A percentile compares a stretch with the other conserved stretches of the same genome.
Evolutionary conservation across 2,888 invertebrate genomes (phyloP).

Genomic region (Thymelicus lineola): DNA sequence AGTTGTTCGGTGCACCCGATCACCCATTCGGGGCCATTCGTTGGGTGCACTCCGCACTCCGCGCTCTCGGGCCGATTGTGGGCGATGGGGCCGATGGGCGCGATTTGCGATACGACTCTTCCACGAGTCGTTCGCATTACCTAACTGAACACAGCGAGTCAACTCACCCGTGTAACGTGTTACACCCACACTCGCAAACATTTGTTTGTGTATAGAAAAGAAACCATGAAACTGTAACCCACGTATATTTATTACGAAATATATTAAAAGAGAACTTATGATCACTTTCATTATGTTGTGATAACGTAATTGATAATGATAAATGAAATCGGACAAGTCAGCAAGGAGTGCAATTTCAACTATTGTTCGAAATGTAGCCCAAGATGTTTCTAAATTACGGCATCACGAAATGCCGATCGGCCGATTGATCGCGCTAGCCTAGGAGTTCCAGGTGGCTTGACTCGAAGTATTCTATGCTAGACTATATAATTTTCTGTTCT

Average conservation of each 20-base stretch:
- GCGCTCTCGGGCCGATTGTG: not conserved
- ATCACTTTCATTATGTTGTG: no score
- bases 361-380: constrained; percentile 58
- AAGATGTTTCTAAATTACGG: constrained; percentile 59
- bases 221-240: no score
- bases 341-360: constrained; percentile 50
- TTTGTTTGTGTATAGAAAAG: no score
- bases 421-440: constrained; percentile 26
- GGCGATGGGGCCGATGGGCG: constrained; percentile 20
- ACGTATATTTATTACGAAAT: no score
- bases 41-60: constrained; percentile 45
- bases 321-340: no score
- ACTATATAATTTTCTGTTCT: no score
- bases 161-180: no score
- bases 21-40: constrained; percentile 41
- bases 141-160: constrained; percentile 1
- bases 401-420: constrained; percentile 54
- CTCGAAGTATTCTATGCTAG: no score
- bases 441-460: not conserved
- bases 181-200: no score
- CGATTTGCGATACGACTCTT: constrained; percentile 31
- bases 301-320: no score
- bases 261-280: no score
- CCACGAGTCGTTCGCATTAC: constrained; percentile 12
- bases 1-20: constrained; percentile 75